Conservation (phyloP, 2,797 vertebrate genomes). For the Pangasius sanitwongsei region DNA sequence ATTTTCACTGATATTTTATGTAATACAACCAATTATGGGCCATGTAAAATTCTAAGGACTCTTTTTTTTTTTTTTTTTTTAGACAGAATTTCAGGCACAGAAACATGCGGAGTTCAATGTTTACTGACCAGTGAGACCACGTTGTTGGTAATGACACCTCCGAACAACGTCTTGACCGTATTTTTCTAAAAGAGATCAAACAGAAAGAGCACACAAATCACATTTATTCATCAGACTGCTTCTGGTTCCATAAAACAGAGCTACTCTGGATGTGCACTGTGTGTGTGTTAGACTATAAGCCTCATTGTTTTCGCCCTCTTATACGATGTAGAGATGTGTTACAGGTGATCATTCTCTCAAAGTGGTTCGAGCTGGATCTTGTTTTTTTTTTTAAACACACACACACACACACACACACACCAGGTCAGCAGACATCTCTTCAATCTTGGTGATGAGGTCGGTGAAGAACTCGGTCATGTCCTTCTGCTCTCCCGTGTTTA, state of each 20-base stretch:
- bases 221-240: neutral
- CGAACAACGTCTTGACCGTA: conserved; percentile 97
- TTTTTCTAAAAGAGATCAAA: conserved; percentile 83
- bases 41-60: neutral
- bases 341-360: neutral
- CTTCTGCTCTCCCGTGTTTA: conserved; percentile 98
- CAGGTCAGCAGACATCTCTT: conserved; percentile 98
- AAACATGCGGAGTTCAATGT: neutral
- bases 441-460: conserved; percentile 98
- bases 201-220: neutral
- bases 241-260: neutral
- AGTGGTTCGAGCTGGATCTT: neutral
- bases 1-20: neutral
- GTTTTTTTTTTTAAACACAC: neutral
- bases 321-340: neutral
- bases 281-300: neutral
- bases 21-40: neutral
- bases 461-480: conserved; percentile 99
- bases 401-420: conserved; percentile 67
- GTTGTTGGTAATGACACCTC: conserved; percentile 98
- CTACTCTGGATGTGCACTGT: neutral
- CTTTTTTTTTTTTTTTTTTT: neutral
- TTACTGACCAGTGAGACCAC: conserved; percentile 94
- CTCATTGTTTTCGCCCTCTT: neutral
- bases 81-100: neutral